phyloP scores from a whole-genome alignment of 1,140 invertebrate species.

The Streblospio benedicti region DNA sequence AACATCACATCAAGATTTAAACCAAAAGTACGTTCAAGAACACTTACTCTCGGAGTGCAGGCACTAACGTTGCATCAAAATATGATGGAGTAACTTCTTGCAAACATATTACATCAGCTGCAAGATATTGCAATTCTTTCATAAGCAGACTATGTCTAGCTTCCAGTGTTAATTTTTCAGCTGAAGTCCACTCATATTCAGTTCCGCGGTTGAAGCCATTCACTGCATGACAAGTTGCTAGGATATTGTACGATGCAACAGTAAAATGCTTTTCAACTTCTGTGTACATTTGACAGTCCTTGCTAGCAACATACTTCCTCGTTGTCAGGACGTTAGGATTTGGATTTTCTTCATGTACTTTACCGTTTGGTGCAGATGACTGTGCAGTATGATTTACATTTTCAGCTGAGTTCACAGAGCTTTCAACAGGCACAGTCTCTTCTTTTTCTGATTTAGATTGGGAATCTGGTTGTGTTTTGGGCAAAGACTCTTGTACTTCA shows the following conservation, averaged over 20 bases:
- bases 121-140: slow-evolving; percentile 35
- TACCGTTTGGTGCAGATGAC: too few relatives aligned
- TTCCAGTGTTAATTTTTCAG: slow-evolving; percentile 26
- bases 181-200: slow-evolving; percentile 35
- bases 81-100: slow-evolving; percentile 40
- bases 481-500: slow-evolving; percentile 28
- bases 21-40: too few relatives aligned
- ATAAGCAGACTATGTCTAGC: slow-evolving; percentile 34
- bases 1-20: too few relatives aligned
- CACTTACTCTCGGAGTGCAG: slow-evolving; percentile 33
- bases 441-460: too few relatives aligned
- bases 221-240: slow-evolving; percentile 38
- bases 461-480: too few relatives aligned
- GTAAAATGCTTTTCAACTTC: slow-evolving; percentile 31
- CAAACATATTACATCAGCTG: slow-evolving; percentile 41
- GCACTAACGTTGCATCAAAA: slow-evolving; percentile 26
- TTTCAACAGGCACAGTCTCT: too few relatives aligned
- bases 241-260: slow-evolving; percentile 41
- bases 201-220: slow-evolving; percentile 19
- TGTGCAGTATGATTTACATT: too few relatives aligned
- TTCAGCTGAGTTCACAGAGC: too few relatives aligned
- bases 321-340: too few relatives aligned
- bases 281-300: too few relatives aligned
- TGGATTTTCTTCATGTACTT: too few relatives aligned
- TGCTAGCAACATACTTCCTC: too few relatives aligned